These are phyloP conservation scores for Parambassis ranga DNA, from an alignment of 2,797 vertebrate species.

Conservation along the genomic window DNA sequence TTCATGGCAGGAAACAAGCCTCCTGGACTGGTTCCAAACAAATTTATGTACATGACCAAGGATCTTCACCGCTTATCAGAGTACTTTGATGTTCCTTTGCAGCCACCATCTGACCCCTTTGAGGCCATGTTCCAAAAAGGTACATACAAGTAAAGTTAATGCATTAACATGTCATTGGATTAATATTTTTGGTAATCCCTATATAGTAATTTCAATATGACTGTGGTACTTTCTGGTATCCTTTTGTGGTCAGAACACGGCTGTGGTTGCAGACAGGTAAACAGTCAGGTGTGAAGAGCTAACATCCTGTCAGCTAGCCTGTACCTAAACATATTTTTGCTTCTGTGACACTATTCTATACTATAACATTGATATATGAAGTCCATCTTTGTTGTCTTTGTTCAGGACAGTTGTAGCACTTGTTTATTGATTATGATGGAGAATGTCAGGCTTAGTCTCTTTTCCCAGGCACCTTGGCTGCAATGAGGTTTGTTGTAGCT, in stretches of 20 bases:
- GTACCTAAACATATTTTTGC: too few species aligned
- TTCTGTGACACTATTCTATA: too few species aligned
- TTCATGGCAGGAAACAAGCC: slow-evolving; percentile 85
- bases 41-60: slow-evolving; percentile 77
- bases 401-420: too few species aligned
- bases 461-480: slow-evolving; percentile 78
- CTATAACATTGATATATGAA: too few species aligned
- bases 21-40: slow-evolving; percentile 84
- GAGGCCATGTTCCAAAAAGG: slow-evolving; percentile 81
- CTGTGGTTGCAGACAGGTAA: too few species aligned
- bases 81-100: slow-evolving; percentile 83
- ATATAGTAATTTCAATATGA: too few species aligned
- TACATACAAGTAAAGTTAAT: slow-evolving; percentile 28
- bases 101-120: slow-evolving; percentile 65
- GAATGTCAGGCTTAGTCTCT: not conserved
- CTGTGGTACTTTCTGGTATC: too few species aligned
- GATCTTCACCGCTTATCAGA: slow-evolving; percentile 78
- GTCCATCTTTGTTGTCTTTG: too few species aligned
- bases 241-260: too few species aligned
- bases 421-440: not conserved
- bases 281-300: too few species aligned
- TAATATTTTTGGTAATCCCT: not conserved
- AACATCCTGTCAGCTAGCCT: too few species aligned
- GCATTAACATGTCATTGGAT: not conserved
- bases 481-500: slow-evolving; percentile 91